Evolutionary conservation across 2,113 vertebrate genomes (phyloP).

Genomic region (Rhizomys pruinosus): DNA sequence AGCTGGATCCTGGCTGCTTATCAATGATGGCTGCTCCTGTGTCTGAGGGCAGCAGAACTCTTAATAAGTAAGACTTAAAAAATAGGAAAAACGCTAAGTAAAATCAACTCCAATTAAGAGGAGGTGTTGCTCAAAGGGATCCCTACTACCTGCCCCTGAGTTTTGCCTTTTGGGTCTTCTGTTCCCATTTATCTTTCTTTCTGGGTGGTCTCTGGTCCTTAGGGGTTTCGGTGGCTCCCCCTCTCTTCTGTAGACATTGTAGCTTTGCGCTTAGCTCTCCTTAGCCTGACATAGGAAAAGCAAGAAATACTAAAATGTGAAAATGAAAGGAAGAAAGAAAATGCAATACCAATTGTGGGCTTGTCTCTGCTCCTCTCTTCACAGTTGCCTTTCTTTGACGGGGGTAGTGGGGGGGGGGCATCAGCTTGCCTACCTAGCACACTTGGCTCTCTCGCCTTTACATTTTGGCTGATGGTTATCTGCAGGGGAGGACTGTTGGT

Average conservation of each 20-base stretch:
- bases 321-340: neutral
- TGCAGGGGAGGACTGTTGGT: neutral
- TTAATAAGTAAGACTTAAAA: neutral
- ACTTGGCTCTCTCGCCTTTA: neutral
- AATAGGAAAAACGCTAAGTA: neutral
- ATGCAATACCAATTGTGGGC: neutral
- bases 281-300: neutral
- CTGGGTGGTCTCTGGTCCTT: neutral
- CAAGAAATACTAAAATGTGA: neutral
- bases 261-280: neutral
- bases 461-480: conserved; percentile 4
- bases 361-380: neutral
- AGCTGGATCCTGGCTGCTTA: neutral
- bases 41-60: neutral
- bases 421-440: neutral
- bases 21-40: neutral
- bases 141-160: neutral
- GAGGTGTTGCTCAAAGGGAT: neutral
- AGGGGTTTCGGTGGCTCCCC: no score
- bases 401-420: neutral
- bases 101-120: neutral
- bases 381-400: neutral
- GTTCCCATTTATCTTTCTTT: neutral
- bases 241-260: neutral
- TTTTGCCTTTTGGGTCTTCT: neutral